Evolutionary conservation across 1,140 invertebrate genomes (phyloP), one percentile per base, ranked within the genome.

Genomic region (Drosophila saltans): DNA sequence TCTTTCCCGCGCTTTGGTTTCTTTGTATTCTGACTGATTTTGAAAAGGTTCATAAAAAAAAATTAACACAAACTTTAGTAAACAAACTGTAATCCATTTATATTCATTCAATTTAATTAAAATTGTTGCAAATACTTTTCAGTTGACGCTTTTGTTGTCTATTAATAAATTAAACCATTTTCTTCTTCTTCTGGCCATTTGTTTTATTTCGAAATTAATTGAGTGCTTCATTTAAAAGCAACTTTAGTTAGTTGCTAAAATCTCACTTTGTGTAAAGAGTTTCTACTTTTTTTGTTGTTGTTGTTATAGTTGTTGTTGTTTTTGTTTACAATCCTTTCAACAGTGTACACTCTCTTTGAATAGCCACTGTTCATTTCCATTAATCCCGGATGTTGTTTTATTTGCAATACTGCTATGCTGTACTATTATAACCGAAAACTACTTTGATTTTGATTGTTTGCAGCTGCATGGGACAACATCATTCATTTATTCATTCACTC

Each of bases 361-460:
- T 69, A 21, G 56, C 43, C 63, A 85, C 78, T 86, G 81, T 85
- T 64, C 57, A 62, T 68, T 69, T 81, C 36, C 63, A 81, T 75
- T 78, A 81, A 78, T 71, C 78, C 75, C 75, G 68, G 74, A 78
- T 74, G 78, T 66, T 56, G 43, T 52, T 6, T 65, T 78, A 69
- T 76, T 81, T 77, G 26, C 41, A 36, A 36, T 36, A 36, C 6
- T 36, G 33, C 33, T 36, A 36, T 36, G 62, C 21, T 55, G 57
- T 30, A 4, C 36, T 41, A 56, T 59, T 65, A 61, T 40, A 58
- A 55, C 52, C 67, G 16, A 75, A 36, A 67, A 52, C 68, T 73
- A 75, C 81, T 86, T 81, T 85, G 82, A 81, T 86, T 85, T 81
- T 86, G 81, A 85, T 85, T 85, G 78, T 78, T 66, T 78, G 82